Conservation (phyloP, 2,888 invertebrate species). For the Heterodera filipjevi region DNA sequence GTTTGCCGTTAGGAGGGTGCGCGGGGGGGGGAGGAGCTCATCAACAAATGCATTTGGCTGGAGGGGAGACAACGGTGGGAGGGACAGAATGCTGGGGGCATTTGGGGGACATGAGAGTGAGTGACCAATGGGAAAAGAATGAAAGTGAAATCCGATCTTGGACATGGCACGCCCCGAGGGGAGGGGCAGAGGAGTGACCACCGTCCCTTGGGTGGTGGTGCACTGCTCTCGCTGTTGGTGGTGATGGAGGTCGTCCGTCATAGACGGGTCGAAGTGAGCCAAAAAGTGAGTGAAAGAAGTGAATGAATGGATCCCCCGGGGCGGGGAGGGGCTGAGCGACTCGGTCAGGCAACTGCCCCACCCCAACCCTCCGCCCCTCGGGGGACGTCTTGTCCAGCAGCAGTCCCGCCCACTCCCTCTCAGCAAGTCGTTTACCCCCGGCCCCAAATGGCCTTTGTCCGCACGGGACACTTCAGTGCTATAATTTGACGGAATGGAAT, state of each 20-base stretch:
- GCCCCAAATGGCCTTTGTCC: background rate
- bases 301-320: slow-evolving; percentile 3
- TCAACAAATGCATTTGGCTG: background rate
- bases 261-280: background rate
- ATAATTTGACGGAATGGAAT: background rate
- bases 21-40: background rate
- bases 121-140: background rate
- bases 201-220: background rate
- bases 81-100: too few species aligned
- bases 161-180: background rate
- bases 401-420: background rate
- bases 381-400: background rate
- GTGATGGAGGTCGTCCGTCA: background rate
- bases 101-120: background rate
- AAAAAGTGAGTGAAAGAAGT: slow-evolving; percentile 17
- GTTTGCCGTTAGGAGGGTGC: slow-evolving; percentile 3
- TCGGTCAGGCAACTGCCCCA: slow-evolving; percentile 7
- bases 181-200: background rate
- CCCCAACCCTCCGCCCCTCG: background rate
- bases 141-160: slow-evolving; percentile 6
- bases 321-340: background rate
- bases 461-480: slow-evolving; percentile 1
- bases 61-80: background rate
- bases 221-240: background rate
- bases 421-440: background rate